These are phyloP conservation scores for Tachina fera DNA, from an alignment of 2,888 invertebrate species.

Conservation along the genomic window DNA sequence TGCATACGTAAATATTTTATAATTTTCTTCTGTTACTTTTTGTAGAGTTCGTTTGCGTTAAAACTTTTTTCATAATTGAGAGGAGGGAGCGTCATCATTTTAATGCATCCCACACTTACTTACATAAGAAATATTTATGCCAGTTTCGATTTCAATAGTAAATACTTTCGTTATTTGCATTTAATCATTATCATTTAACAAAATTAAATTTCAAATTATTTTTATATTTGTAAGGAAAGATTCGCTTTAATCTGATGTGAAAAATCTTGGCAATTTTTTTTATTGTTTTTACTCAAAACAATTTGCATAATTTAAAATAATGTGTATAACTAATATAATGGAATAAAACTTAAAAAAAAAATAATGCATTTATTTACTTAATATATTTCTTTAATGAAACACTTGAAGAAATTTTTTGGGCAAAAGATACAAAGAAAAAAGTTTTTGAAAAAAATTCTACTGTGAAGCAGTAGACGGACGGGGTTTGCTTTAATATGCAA, in stretches of 20 bases:
- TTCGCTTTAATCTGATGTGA: slow-evolving; percentile 61
- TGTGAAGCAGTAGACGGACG: no score
- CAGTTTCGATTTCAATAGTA: slow-evolving; percentile 40
- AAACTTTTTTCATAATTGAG: neutral
- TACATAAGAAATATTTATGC: neutral
- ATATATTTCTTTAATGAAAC: slow-evolving; percentile 48
- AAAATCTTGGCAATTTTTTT: slow-evolving; percentile 47
- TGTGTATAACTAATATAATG: slow-evolving; percentile 61
- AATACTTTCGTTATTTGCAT: slow-evolving; percentile 42
- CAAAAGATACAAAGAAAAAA: no score
- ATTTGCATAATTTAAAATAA: slow-evolving; percentile 69
- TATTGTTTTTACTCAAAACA: slow-evolving; percentile 46
- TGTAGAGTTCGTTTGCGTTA: neutral
- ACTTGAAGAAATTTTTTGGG: slow-evolving; percentile 29
- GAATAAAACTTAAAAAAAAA: slow-evolving; percentile 48
- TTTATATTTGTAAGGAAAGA: slow-evolving; percentile 42
- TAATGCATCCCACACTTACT: neutral
- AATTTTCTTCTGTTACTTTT: neutral
- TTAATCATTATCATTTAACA: slow-evolving; percentile 56
- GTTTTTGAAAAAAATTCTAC: no score
- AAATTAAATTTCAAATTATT: slow-evolving; percentile 57
- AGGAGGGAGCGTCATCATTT: neutral
- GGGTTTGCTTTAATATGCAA: no score
- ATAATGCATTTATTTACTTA: slow-evolving; percentile 50
- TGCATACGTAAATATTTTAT: neutral